phyloP scores from a whole-genome alignment of 2,888 invertebrate species.

The Aphrophora alni region DNA sequence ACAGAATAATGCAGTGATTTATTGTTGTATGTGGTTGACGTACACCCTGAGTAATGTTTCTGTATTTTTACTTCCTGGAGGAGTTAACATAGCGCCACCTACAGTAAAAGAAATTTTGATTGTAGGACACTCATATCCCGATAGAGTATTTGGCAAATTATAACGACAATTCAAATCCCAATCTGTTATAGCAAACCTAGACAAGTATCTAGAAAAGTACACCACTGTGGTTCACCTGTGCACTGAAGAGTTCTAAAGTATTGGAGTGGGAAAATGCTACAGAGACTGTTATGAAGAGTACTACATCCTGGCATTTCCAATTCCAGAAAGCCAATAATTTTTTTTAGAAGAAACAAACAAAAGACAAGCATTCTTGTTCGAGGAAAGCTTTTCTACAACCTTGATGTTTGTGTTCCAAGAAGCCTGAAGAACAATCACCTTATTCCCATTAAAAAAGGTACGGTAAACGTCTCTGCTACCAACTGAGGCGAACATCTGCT shows the following conservation, averaged over 20 bases:
- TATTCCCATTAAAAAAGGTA: too few species aligned
- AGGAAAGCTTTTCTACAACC: too few species aligned
- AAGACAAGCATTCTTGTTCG: too few species aligned
- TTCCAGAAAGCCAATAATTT: background rate
- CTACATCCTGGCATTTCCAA: background rate
- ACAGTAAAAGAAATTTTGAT: constrained; percentile 46
- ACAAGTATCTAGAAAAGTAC: constrained; percentile 39
- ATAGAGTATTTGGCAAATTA: constrained; percentile 21
- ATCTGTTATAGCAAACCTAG: constrained; percentile 41
- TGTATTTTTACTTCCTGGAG: too few species aligned
- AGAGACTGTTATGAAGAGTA: background rate
- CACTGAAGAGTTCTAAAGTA: background rate
- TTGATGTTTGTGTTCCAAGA: too few species aligned
- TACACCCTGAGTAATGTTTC: too few species aligned
- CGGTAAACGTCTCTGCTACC: too few species aligned
- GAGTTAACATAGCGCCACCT: constrained; percentile 35
- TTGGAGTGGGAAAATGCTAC: background rate
- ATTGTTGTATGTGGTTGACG: too few species aligned
- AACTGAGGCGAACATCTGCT: too few species aligned
- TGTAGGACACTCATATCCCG: constrained; percentile 50
- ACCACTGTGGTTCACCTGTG: background rate
- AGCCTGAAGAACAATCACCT: too few species aligned
- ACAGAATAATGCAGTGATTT: too few species aligned
- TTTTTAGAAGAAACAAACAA: too few species aligned
- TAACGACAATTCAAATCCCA: constrained; percentile 49